Base-by-base conservation (phyloP, 2,113 vertebrate genomes). In the Myiagra hebetior region DNA sequence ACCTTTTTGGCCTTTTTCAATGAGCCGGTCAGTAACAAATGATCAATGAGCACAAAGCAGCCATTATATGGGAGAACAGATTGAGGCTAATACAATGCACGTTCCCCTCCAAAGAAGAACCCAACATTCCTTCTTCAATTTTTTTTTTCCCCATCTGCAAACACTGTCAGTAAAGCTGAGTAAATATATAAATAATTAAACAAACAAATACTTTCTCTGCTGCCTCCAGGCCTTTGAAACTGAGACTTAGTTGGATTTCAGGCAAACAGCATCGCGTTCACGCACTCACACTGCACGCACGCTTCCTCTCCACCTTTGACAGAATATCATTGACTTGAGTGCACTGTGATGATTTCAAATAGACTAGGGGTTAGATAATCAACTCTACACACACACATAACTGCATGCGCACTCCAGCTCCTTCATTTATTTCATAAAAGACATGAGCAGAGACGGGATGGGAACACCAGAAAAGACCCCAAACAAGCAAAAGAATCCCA, bases 121-220 rank as follows among this genome's bases (percentile, higher is more conserved):
- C 55, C 60, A 56, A 79, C 39, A 52, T 72, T 83, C 35, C n/a
- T 77, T 33, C 77, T 53, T 72, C 21, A 5, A 5, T 13, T 92
- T 65, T 56, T 39, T 39, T 50, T 70, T 46, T 50, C 79, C 81
- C 80, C 47, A 91, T 95, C 88, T 95, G 89, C 89, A 96, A 96
- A 92, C 88, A 94, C 85, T 80, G 64, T 60, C 56, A 63, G 90
- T 91, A 95, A 96, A 97, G 85, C 83, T 93, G 75, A 94, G 83
- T 92, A 96, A 96, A 96, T 96, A 97, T 96, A 94, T 96, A 96
- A 96, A 97, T 96, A 97, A 96, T 97, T 96, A 95, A 96, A 91
- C 84, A 95, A 96, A 96, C 92, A 95, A 95, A 92, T 89, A 96
- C 93, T 96, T 97, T 93, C 64, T 68, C 85, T 93, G 79, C 75